Conservation (phyloP, 2,113 vertebrate species). For the Laticauda colubrina region DNA sequence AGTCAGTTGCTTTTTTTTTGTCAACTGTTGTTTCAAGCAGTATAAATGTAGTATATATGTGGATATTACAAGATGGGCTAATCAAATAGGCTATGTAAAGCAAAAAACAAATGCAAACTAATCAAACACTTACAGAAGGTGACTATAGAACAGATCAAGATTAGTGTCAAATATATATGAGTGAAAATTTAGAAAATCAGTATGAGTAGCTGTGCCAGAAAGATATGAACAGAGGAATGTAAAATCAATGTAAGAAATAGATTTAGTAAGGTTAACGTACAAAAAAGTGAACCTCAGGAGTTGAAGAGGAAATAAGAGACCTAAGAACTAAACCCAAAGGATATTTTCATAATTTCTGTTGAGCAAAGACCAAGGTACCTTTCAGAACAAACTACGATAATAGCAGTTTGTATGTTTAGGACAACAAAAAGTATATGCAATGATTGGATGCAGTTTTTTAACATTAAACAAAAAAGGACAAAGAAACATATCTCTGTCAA, state of each 20-base stretch:
- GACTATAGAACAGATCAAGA: background rate
- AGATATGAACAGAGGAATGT: background rate
- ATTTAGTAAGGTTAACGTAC: background rate
- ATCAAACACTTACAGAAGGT: background rate
- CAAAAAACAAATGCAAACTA: background rate
- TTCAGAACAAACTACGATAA: no score
- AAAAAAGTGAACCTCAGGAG: background rate
- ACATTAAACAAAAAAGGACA: background rate
- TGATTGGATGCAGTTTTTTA: background rate
- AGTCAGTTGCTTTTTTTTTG: background rate
- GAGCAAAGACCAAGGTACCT: no score
- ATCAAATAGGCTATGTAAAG: background rate
- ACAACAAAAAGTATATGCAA: background rate
- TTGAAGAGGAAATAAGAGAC: background rate
- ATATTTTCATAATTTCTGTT: background rate
- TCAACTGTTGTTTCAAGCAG: background rate
- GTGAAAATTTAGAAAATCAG: background rate
- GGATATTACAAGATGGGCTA: background rate
- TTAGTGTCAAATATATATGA: background rate
- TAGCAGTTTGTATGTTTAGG: background rate
- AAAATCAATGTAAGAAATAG: background rate
- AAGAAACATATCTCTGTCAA: background rate
- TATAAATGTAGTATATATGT: no score
- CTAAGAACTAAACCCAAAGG: background rate
- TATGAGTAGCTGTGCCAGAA: background rate